phyloP scores from a whole-genome alignment of 2,797 vertebrate genomes.

The Sandelia bainsii region DNA sequence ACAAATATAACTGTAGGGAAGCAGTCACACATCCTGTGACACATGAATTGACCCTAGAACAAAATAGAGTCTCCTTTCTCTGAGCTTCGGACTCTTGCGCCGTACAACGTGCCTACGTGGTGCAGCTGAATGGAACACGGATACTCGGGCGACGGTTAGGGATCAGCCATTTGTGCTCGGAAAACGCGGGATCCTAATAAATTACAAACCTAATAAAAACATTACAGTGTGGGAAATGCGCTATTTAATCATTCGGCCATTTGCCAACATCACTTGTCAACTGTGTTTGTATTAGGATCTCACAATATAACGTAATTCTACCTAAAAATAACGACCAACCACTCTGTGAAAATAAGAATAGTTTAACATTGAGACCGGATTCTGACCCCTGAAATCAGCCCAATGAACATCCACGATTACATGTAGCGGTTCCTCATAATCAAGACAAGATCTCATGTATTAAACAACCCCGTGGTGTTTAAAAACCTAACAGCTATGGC shows the following conservation, averaged over 20 bases:
- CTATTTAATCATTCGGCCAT: neutral
- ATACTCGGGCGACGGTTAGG: constrained; percentile 44
- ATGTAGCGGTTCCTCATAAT: neutral
- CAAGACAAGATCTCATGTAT: neutral
- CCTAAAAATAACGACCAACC: neutral
- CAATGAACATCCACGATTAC: neutral
- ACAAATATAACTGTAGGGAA: constrained; percentile 20
- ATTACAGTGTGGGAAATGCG: neutral
- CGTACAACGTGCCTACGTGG: constrained; percentile 37
- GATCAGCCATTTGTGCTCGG: constrained; percentile 67
- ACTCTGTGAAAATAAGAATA: neutral
- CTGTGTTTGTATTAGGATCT: neutral
- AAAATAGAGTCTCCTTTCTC: constrained; percentile 14
- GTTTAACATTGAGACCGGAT: neutral
- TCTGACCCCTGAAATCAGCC: neutral
- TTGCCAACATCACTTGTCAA: neutral
- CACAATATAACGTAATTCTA: neutral
- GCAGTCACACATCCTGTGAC: constrained; percentile 29
- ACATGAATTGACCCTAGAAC: constrained; percentile 8
- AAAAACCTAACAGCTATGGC: neutral
- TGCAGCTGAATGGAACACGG: constrained; percentile 38
- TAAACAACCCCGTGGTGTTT: neutral
- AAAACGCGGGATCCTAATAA: constrained; percentile 37
- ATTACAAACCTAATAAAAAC: neutral
- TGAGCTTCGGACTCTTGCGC: constrained; percentile 10